Percentiles rank a stretch among this genome's conserved stretches.
Evolutionary conservation across 2,888 invertebrate species (phyloP).

Genomic region (Thelaira solivaga): DNA sequence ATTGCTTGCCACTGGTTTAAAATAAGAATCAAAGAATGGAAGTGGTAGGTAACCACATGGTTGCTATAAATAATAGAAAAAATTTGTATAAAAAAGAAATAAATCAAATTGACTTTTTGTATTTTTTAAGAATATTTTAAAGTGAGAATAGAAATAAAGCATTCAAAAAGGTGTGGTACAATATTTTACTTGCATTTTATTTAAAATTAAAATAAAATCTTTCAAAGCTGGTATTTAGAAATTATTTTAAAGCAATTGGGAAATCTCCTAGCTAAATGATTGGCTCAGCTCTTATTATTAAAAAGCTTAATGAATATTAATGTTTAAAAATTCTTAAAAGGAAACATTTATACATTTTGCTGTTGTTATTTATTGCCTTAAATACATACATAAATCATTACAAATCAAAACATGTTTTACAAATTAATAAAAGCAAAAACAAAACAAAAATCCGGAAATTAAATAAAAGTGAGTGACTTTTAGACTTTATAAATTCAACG

Average conservation of each 20-base stretch:
- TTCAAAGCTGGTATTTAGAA: neutral
- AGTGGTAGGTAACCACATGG: neutral
- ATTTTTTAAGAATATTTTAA: neutral
- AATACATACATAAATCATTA: too few species aligned
- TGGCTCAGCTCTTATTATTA: too few species aligned
- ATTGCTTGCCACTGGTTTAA: neutral
- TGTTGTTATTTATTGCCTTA: too few species aligned
- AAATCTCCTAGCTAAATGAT: too few species aligned
- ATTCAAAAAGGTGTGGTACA: slow-evolving; percentile 41
- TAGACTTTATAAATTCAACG: neutral
- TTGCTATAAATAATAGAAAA: neutral
- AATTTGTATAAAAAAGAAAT: slow-evolving; percentile 42
- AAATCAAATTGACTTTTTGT: slow-evolving; percentile 41
- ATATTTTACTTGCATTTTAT: neutral
- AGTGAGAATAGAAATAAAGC: slow-evolving; percentile 37
- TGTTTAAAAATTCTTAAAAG: too few species aligned
- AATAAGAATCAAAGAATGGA: neutral
- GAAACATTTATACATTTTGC: too few species aligned
- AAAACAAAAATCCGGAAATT: slow-evolving; percentile 18
- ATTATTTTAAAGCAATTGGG: too few species aligned
- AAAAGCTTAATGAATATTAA: too few species aligned
- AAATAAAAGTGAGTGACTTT: slow-evolving; percentile 18
- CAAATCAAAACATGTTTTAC: slow-evolving; percentile 22
- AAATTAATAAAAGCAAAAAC: neutral
- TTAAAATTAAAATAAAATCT: neutral